phyloP scores from a whole-genome alignment of 1,140 invertebrate species.

The Linepithema humile region DNA sequence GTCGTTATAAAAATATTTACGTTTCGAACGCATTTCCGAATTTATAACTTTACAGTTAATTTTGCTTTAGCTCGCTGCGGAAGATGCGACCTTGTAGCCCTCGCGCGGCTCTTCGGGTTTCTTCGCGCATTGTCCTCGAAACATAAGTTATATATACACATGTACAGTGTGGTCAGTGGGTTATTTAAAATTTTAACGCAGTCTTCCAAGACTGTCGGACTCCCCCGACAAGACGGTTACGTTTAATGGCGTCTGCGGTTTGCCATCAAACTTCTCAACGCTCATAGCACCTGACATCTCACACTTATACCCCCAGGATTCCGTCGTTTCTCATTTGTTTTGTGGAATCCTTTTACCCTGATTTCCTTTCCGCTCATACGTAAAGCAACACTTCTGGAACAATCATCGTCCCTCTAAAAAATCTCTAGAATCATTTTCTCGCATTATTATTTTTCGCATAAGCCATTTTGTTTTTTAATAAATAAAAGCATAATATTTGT shows the following conservation, averaged over 20 bases:
- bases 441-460: neutral
- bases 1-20: neutral
- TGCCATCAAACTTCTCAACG: constrained; percentile 74
- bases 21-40: neutral
- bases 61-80: neutral
- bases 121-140: constrained; percentile 66
- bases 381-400: neutral
- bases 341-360: constrained; percentile 2
- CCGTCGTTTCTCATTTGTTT: constrained; percentile 24
- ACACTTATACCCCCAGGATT: neutral
- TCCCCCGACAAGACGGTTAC: constrained; percentile 60
- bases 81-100: constrained; percentile 28
- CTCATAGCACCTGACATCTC: constrained; percentile 51
- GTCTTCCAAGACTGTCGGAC: no score
- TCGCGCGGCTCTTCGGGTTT: constrained; percentile 16
- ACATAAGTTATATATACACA: constrained; percentile 25
- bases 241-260: constrained; percentile 78
- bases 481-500: neutral
- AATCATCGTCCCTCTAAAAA: neutral
- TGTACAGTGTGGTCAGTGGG: constrained; percentile 73
- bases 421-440: constrained; percentile 4
- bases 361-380: constrained; percentile 7
- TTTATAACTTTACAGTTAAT: constrained; percentile 6
- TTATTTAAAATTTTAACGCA: constrained; percentile 77
- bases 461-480: neutral